phyloP scores from a whole-genome alignment of 2,113 vertebrate species.

The Megaceryle torquata region DNA sequence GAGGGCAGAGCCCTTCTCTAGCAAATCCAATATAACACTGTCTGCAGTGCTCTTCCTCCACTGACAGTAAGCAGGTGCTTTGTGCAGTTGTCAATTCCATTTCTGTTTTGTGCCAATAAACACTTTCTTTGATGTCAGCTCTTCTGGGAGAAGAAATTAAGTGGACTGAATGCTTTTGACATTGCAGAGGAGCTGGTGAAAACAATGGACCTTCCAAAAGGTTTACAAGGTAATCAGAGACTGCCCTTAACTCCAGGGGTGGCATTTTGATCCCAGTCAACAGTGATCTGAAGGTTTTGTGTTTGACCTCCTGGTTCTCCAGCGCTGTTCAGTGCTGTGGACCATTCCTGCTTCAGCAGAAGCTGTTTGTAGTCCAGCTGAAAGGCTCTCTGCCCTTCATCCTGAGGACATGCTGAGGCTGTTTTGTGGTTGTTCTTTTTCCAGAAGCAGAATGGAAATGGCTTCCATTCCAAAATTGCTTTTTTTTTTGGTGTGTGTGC shows the following conservation, averaged over 20 bases:
- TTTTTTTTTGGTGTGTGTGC: neutral
- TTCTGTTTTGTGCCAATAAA: neutral
- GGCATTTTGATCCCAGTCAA: neutral
- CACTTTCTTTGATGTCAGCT: conserved; percentile 75
- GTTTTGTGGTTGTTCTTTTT: neutral
- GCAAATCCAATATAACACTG: neutral
- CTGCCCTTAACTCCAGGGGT: neutral
- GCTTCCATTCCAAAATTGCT: neutral
- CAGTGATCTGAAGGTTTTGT: neutral
- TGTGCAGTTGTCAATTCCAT: neutral
- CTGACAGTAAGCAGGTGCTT: neutral
- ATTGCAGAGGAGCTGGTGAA: conserved; percentile 97
- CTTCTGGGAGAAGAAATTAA: conserved; percentile 98
- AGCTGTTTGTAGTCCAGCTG: neutral
- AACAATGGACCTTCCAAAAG: conserved; percentile 97
- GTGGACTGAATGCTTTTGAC: conserved; percentile 94
- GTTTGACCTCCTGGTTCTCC: neutral
- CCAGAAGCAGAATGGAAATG: neutral
- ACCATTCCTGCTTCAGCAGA: neutral
- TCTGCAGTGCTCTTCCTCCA: neutral
- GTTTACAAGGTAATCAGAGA: conserved; percentile 86
- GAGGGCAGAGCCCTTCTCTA: neutral
- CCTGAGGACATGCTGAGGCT: neutral
- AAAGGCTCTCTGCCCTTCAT: neutral
- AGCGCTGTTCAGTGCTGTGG: neutral